Conservation (phyloP, 2,888 invertebrate species). For the Pantelozetes paolii region DNA sequence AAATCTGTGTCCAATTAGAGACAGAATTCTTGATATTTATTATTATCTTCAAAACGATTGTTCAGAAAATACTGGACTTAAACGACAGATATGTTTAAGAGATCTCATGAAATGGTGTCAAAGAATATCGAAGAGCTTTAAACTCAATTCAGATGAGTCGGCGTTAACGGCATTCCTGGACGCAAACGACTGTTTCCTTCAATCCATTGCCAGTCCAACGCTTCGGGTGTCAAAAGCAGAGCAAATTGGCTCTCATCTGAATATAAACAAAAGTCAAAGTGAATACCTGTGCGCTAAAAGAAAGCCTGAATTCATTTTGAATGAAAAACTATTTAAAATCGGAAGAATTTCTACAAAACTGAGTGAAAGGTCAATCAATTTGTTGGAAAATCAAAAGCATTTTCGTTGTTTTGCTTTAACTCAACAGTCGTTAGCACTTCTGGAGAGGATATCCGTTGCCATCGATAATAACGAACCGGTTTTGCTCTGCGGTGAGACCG, state of each 20-base stretch:
- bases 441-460: constrained; percentile 84
- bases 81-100: constrained; percentile 52
- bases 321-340: constrained; percentile 36
- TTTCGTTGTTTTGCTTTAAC: constrained; percentile 66
- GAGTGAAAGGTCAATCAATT: background rate
- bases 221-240: constrained; percentile 64
- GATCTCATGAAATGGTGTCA: constrained; percentile 89
- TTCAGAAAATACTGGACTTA: constrained; percentile 45
- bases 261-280: constrained; percentile 57
- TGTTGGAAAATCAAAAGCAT: background rate
- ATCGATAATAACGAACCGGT: constrained; percentile 80
- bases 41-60: constrained; percentile 60
- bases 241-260: constrained; percentile 72
- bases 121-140: constrained; percentile 68
- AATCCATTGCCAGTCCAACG: constrained; percentile 62
- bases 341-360: constrained; percentile 40
- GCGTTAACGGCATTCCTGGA: constrained; percentile 66
- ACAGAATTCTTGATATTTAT: constrained; percentile 76
- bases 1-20: constrained; percentile 65
- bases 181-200: constrained; percentile 85
- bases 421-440: constrained; percentile 65
- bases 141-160: constrained; percentile 57
- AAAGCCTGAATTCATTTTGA: constrained; percentile 42
- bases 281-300: constrained; percentile 41
- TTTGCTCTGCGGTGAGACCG: constrained; percentile 93